Evolutionary conservation across 1,140 invertebrate species (phyloP), one percentile per base, ranked within the genome.

Genomic region (Hycleus phaleratus): DNA sequence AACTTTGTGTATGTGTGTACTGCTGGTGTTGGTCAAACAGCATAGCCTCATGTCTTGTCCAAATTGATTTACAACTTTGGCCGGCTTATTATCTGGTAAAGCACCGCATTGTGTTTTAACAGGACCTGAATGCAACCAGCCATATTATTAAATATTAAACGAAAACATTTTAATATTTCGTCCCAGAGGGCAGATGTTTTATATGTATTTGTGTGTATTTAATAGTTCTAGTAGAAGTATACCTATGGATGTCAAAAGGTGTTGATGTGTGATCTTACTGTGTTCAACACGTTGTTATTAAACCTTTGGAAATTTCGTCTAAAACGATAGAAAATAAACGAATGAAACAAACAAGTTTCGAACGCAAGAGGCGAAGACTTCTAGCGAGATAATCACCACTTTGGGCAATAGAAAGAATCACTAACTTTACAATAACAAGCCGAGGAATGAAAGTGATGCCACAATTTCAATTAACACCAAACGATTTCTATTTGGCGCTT

Each of bases 111-210:
- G 52, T 56, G 57, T 68, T 68, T 70, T 67, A 63, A 64, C 57
- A 32, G 32, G 59, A 57, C 63, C 61, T 61, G 32, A 32, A 32
- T 32, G 32, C 32, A 32, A 32, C 62, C 58, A 67, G 53, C 52
- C 62, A 63, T 70, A 62, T 70, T 69, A 69, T 70, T 70, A 70
- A 68, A 68, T 64, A 66, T 67, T 64, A 65, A 63, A 65, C 67
- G 57, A 61, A 68, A 32, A 32, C 61, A 65, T 68, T 70, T 68
- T 67, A 63, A 70, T 68, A 68, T 67, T 68, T 68, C 55, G 61
- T 61, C 59, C 65, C 59, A 18, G 32, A 47, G 57, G 65, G 64
- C 62, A 62, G 57, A 64, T 64, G 58, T 56, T 38, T 59, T 49
- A 63, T 64, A 58, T 60, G 61, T 63, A 32, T 32, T 32, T 32